phyloP scores from a whole-genome alignment of 2,888 invertebrate species.

The Calliscelio sp. region DNA sequence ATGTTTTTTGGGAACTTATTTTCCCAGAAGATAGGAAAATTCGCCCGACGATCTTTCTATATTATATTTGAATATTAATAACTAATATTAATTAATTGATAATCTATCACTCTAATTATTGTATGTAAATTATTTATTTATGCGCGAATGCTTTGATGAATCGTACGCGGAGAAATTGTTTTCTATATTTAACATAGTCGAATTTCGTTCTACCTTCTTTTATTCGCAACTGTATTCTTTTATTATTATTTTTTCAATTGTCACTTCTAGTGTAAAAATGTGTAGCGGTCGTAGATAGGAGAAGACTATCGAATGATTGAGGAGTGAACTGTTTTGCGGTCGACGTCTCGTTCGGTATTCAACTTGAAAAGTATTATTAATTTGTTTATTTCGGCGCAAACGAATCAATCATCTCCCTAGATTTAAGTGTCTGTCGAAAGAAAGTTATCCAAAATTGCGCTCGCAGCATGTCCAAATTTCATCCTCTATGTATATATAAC shows the following conservation, averaged over 20 bases:
- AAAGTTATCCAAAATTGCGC: constrained; percentile 65
- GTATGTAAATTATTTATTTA: constrained; percentile 72
- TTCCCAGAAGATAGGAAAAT: constrained; percentile 70
- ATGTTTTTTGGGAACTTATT: constrained; percentile 42
- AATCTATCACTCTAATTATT: constrained; percentile 61
- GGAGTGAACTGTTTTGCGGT: constrained; percentile 35
- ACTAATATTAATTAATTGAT: too few relatives aligned
- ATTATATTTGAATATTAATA: constrained; percentile 7
- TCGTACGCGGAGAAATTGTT: constrained; percentile 65
- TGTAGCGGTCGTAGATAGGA: constrained; percentile 35
- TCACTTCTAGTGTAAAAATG: constrained; percentile 46
- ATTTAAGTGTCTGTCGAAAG: constrained; percentile 52
- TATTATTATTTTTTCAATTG: constrained; percentile 40
- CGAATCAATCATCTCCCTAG: constrained; percentile 28
- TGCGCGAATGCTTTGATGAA: constrained; percentile 70
- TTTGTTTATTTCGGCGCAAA: constrained; percentile 52
- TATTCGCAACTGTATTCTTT: constrained; percentile 54
- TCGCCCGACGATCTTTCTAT: constrained; percentile 59
- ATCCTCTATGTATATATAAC: not conserved
- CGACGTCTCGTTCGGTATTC: constrained; percentile 51
- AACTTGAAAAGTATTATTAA: constrained; percentile 66
- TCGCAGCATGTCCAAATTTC: constrained; percentile 10
- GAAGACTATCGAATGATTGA: constrained; percentile 50
- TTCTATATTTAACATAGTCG: constrained; percentile 67
- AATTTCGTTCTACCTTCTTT: constrained; percentile 45